A percentile compares a stretch with the other conserved stretches of the same genome.
These are phyloP conservation scores for Stegodyphus dumicola DNA, from an alignment of 1,140 invertebrate species.

Conservation along the genomic window DNA sequence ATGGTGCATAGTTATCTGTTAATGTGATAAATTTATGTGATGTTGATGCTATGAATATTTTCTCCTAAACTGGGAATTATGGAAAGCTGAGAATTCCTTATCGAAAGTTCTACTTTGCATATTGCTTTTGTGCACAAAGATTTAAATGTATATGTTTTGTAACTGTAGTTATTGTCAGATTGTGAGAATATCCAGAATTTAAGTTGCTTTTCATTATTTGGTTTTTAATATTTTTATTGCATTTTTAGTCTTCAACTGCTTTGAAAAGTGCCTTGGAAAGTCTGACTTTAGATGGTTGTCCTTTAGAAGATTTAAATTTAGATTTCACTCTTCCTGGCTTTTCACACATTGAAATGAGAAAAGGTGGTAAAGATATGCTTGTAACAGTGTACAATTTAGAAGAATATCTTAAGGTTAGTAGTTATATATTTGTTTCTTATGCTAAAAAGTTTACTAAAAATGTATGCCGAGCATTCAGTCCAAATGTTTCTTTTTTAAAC, in stretches of 20 bases:
- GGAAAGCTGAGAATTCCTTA: too few species aligned
- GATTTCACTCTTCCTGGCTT: slow-evolving; percentile 97
- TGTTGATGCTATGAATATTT: too few species aligned
- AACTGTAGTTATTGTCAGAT: not conserved
- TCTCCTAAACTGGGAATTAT: too few species aligned
- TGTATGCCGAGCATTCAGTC: too few species aligned
- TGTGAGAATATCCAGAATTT: not conserved
- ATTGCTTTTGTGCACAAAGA: too few species aligned
- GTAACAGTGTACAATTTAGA: slow-evolving; percentile 95
- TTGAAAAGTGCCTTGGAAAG: slow-evolving; percentile 75
- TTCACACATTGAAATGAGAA: slow-evolving; percentile 90
- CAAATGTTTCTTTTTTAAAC: too few species aligned
- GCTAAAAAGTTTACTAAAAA: too few species aligned
- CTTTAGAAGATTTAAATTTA: slow-evolving; percentile 90
- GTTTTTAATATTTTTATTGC: not conserved
- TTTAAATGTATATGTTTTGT: not conserved
- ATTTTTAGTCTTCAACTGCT: slow-evolving; percentile 27
- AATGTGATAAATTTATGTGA: too few species aligned
- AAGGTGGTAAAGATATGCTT: slow-evolving; percentile 88
- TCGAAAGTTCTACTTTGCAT: too few species aligned
- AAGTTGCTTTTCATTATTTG: not conserved
- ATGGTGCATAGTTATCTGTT: too few species aligned
- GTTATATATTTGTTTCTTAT: slow-evolving; percentile 74
- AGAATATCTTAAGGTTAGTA: slow-evolving; percentile 86
- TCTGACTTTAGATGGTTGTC: slow-evolving; percentile 87